A percentile compares a stretch with the other conserved stretches of the same genome.
These are phyloP conservation scores for Manis javanica DNA, from an alignment of 2,797 vertebrate species.

Conservation along the genomic window DNA sequence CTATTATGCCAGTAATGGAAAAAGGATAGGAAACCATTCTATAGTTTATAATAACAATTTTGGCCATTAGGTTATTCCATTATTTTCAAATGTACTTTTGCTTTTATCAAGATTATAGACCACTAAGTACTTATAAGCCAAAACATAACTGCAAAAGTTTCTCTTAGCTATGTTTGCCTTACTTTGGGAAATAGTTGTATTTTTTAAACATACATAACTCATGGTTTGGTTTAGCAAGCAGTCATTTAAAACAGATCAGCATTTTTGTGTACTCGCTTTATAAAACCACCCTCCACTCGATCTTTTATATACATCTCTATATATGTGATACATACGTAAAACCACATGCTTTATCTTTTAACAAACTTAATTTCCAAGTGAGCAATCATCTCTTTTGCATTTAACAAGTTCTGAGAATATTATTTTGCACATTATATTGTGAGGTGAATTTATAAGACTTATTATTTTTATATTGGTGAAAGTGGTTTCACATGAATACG, in stretches of 20 bases:
- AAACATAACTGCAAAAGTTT: conserved; percentile 7
- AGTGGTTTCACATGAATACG: neutral
- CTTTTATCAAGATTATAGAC: neutral
- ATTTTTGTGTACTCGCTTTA: neutral
- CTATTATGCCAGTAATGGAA: conserved; percentile 21
- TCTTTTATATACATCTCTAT: neutral
- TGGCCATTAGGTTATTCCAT: conserved; percentile 19
- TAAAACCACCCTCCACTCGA: neutral
- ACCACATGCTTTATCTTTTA: neutral
- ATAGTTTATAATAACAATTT: conserved; percentile 8
- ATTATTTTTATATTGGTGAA: conserved; percentile 18
- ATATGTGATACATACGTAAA: neutral
- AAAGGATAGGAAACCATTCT: conserved; percentile 12
- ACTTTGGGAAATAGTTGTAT: neutral
- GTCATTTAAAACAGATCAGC: conserved; percentile 24
- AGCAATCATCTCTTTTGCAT: neutral
- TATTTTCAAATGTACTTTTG: conserved; percentile 26
- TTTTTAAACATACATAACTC: conserved; percentile 46
- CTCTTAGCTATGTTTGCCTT: conserved; percentile 13
- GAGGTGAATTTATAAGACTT: neutral
- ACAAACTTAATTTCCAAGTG: conserved; percentile 47
- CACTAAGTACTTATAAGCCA: neutral
- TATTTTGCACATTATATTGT: conserved; percentile 1
- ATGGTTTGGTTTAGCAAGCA: neutral
- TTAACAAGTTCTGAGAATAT: conserved; percentile 14